Evolutionary conservation across 2,888 invertebrate genomes (phyloP).

Genomic region (Orchesella flavescens): DNA sequence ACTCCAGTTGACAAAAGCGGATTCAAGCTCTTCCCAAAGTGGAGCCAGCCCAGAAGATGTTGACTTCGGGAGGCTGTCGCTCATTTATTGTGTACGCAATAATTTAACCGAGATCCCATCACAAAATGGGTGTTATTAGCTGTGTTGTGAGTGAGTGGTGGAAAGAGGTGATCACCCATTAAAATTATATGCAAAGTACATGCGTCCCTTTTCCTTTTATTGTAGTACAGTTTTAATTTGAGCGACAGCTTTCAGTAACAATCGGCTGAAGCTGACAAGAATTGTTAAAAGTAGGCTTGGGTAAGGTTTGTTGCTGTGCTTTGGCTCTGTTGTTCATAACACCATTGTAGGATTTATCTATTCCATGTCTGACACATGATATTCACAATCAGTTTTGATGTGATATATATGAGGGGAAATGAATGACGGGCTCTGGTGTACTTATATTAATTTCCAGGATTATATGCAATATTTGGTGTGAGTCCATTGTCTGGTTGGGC

Average conservation of each 20-base stretch:
- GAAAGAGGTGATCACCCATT: conserved; percentile 51
- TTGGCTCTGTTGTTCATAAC: neutral
- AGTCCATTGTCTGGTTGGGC: too few species aligned
- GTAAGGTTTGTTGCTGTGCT: neutral
- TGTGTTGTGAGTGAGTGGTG: conserved; percentile 11
- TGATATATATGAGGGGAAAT: neutral
- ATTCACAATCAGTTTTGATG: too few species aligned
- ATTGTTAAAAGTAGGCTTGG: conserved; percentile 28
- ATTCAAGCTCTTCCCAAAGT: too few species aligned
- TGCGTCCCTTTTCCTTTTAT: conserved; percentile 17
- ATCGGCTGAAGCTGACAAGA: conserved; percentile 51
- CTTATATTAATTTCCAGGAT: too few species aligned
- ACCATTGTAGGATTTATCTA: neutral
- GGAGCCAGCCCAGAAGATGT: neutral
- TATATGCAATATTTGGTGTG: too few species aligned
- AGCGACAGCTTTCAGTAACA: conserved; percentile 52
- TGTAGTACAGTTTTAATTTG: conserved; percentile 50
- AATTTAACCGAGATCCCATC: too few species aligned
- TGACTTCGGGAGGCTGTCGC: conserved; percentile 2
- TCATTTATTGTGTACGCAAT: too few species aligned
- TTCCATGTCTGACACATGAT: neutral
- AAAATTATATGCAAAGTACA: conserved; percentile 39
- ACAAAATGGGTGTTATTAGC: conserved; percentile 14
- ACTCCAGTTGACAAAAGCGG: too few species aligned
- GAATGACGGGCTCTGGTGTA: neutral